A percentile compares a stretch with the other conserved stretches of the same genome.
These are phyloP conservation scores for Diacarnus erythraeanus DNA, from an alignment of 37 sponge, comb jelly and placozoan genomes.

Conservation along the genomic window DNA sequence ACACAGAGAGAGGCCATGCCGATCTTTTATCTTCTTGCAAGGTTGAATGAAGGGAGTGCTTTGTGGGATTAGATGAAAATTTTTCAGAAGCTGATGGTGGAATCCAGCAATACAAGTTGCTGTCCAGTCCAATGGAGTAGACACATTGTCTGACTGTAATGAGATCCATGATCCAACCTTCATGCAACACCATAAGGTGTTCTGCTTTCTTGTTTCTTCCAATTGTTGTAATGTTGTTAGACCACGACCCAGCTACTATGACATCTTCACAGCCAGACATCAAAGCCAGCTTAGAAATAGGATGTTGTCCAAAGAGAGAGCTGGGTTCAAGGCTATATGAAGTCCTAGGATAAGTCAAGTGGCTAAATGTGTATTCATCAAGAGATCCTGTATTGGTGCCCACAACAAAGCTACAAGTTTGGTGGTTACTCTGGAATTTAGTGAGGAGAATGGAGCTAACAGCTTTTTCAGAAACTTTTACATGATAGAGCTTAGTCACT, in stretches of 20 bases:
- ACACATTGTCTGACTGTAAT: slow-evolving; percentile 4
- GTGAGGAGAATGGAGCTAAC: slow-evolving; percentile 34
- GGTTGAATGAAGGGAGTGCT: slow-evolving; percentile 15
- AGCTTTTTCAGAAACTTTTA: slow-evolving; percentile 41
- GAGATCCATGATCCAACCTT: slow-evolving; percentile 59
- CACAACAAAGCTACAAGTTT: slow-evolving; percentile 12
- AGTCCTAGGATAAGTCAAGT: slow-evolving; percentile 8
- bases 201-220: slow-evolving; percentile 2
- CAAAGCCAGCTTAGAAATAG: slow-evolving; percentile 32
- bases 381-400: slow-evolving; percentile 42
- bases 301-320: slow-evolving; percentile 20
- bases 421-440: neutral
- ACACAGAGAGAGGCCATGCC: slow-evolving; percentile 50
- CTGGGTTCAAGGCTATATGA: slow-evolving; percentile 1
- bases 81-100: neutral
- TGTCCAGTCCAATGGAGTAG: slow-evolving; percentile 50
- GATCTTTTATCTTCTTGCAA: neutral
- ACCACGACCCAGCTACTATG: slow-evolving; percentile 55
- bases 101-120: slow-evolving; percentile 16
- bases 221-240: slow-evolving; percentile 13
- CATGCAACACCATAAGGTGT: slow-evolving; percentile 15
- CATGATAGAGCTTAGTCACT: slow-evolving; percentile 30
- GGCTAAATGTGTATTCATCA: slow-evolving; percentile 16
- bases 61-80: neutral
- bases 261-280: slow-evolving; percentile 5